phyloP scores from a whole-genome alignment of 2,113 vertebrate species.

The Ammodytes dubius region DNA sequence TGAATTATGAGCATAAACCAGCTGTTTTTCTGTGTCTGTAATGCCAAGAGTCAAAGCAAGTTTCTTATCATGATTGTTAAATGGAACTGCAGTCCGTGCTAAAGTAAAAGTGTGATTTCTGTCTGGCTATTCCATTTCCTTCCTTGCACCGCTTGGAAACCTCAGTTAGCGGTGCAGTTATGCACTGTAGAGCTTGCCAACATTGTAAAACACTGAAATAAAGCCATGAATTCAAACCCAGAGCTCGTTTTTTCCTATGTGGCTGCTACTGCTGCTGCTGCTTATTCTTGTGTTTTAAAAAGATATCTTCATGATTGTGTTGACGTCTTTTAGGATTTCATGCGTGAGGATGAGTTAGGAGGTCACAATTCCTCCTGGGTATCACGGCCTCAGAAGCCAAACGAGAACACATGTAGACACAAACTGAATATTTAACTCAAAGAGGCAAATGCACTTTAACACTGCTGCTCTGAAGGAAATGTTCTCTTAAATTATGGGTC shows the following conservation, averaged over 20 bases:
- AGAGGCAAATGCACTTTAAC: slow-evolving; percentile 3
- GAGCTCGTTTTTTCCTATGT: not conserved
- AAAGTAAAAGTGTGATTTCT: slow-evolving; percentile 11
- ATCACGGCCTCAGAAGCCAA: slow-evolving; percentile 33
- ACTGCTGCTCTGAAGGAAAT: not conserved
- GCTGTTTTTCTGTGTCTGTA: not conserved
- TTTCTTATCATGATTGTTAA: slow-evolving; percentile 47
- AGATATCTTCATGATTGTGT: not conserved
- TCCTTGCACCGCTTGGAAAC: slow-evolving; percentile 6
- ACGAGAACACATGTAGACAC: slow-evolving; percentile 10
- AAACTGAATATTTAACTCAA: not conserved
- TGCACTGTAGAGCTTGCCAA: not conserved
- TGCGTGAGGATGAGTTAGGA: slow-evolving; percentile 4
- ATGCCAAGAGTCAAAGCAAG: slow-evolving; percentile 29
- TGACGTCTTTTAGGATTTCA: slow-evolving; percentile 1
- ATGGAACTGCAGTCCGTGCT: slow-evolving; percentile 16
- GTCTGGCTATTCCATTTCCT: slow-evolving; percentile 13
- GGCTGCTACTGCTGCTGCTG: not conserved
- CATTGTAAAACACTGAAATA: slow-evolving; percentile 18
- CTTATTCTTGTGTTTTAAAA: not conserved
- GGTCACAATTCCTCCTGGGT: slow-evolving; percentile 19
- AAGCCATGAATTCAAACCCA: slow-evolving; percentile 20
- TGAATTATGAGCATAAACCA: slow-evolving; percentile 29
- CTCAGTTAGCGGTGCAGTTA: slow-evolving; percentile 2
- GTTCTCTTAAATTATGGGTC: not conserved